Base-by-base conservation (phyloP, 1,140 invertebrate species). In the Musca domestica region DNA sequence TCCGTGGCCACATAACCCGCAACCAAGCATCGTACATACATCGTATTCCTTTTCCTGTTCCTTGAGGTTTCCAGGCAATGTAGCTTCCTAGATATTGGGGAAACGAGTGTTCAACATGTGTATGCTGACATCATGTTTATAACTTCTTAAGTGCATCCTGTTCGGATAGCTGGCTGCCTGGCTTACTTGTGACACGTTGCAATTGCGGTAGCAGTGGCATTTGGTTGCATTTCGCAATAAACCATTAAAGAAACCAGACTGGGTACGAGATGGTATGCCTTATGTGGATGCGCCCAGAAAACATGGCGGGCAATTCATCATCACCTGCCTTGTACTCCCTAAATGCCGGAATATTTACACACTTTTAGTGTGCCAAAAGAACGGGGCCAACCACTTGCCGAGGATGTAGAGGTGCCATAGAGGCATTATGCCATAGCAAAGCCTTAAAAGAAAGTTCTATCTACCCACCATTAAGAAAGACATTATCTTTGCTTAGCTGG, bases 141-240 rank as follows among this genome's bases (percentile, higher is more conserved):
- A 61, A 34, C 56, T 41, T 61, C 56, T 61, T 61, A 61, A 61
- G 56, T 61, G 56, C 27, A 61, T 34, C 56, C 56, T 41, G 56
- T 61, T 19, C 41, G 56, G 34, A 61, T 27, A 20, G 56, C 52
- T 56, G 23, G 27, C 52, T 56, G 52, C 27, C 5, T 52, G 19
- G 41, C 27, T 58, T 30, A 27, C 23, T 58, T 20, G 1, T 27
- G 15, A 25, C 23, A 41, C 27, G 25, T 30, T 58, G 54, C 14
- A 27, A 58, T 58, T 58, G 25, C 14, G 25, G 25, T 58, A 5
- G 17, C 22, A 30, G 27, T 19, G 17, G 27, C 27, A 61, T 20
- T 61, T 27, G 30, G 54, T 58, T 20, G 15, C 41, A 52, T 9
- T 58, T 19, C 34, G 5, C 12, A 41, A 41, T 41, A 41, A 41